Evolutionary conservation across 2,797 vertebrate species (phyloP).

Genomic region (Tiaroga cobitis): DNA sequence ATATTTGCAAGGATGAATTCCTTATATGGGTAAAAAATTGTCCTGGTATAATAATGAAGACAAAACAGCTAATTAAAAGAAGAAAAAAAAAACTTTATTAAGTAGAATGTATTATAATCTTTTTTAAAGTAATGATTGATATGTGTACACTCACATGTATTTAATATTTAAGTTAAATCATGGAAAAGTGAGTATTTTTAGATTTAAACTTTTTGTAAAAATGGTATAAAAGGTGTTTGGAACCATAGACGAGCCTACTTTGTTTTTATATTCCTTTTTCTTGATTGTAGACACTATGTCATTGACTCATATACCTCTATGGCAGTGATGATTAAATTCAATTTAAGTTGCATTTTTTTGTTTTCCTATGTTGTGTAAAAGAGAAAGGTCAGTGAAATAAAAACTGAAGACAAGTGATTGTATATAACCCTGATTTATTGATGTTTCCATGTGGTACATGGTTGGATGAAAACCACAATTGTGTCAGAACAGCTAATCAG

Average conservation of each 20-base stretch:
- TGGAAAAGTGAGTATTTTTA: not conserved
- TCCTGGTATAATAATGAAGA: not conserved
- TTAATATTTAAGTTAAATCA: not conserved
- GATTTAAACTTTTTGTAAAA: not conserved
- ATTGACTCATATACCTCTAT: not conserved
- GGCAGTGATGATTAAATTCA: not conserved
- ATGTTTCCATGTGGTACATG: constrained; percentile 65
- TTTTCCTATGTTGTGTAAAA: constrained; percentile 6
- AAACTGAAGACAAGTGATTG: constrained; percentile 14
- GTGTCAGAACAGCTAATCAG: constrained; percentile 41
- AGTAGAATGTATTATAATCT: too few relatives aligned
- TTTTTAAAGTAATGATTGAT: too few relatives aligned
- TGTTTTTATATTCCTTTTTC: not conserved
- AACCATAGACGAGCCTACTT: not conserved
- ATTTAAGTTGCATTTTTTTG: not conserved
- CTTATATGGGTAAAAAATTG: not conserved
- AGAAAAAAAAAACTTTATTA: not conserved
- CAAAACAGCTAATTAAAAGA: not conserved
- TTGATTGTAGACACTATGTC: not conserved
- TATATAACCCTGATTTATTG: constrained; percentile 75
- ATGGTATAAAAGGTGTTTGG: too few relatives aligned
- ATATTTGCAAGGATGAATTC: not conserved
- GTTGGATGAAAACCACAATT: constrained; percentile 65
- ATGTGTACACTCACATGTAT: not conserved
- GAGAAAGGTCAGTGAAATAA: not conserved